Conservation (phyloP, 2,888 invertebrate genomes). For the Scaptomyza flava region DNA sequence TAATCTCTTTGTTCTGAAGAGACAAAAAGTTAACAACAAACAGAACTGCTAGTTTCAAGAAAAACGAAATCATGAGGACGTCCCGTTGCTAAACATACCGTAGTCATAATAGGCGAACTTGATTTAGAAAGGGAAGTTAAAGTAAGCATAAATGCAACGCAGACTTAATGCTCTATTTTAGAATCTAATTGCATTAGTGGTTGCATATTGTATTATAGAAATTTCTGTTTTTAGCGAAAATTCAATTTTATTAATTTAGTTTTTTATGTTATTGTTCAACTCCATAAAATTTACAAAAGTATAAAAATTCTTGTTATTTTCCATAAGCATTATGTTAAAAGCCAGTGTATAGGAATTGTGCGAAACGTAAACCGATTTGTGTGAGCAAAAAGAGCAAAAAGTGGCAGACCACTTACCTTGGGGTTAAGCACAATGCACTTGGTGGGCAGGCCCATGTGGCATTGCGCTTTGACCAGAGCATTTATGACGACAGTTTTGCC, state of each 20-base stretch:
- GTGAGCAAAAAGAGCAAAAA: slow-evolving; percentile 15
- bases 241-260: no score
- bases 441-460: slow-evolving; percentile 90
- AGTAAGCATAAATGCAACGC: background rate
- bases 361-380: slow-evolving; percentile 39
- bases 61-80: slow-evolving; percentile 37
- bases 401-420: slow-evolving; percentile 85
- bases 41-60: slow-evolving; percentile 38
- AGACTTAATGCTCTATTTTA: slow-evolving; percentile 24
- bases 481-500: slow-evolving; percentile 95
- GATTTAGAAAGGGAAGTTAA: slow-evolving; percentile 30
- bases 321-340: background rate
- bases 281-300: background rate
- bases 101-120: slow-evolving; percentile 41
- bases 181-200: background rate
- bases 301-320: background rate
- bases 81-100: slow-evolving; percentile 24
- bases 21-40: slow-evolving; percentile 45
- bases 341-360: slow-evolving; percentile 11
- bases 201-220: background rate
- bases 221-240: no score
- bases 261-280: background rate
- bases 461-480: slow-evolving; percentile 91
- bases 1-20: slow-evolving; percentile 28
- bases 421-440: slow-evolving; percentile 93